These are phyloP conservation scores for Hypselothyrea guttata DNA, from an alignment of 2,888 invertebrate species.

Conservation along the genomic window DNA sequence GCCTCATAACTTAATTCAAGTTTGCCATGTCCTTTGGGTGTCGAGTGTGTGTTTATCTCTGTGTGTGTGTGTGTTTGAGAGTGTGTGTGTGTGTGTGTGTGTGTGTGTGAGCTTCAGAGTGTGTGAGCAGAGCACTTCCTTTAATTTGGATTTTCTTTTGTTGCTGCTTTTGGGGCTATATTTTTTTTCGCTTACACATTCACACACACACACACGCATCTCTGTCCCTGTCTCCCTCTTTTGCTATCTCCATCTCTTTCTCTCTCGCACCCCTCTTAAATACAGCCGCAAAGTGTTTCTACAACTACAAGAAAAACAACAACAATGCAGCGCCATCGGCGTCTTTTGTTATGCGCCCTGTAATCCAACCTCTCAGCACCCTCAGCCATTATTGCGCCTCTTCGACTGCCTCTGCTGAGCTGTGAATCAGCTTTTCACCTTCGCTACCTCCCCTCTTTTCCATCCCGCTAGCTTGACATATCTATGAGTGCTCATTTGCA, in stretches of 20 bases:
- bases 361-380: conserved; percentile 47
- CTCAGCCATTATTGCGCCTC: conserved; percentile 52
- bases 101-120: too few relatives aligned
- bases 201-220: too few relatives aligned
- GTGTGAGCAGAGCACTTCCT: conserved; percentile 2
- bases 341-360: conserved; percentile 8
- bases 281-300: conserved; percentile 1
- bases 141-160: conserved; percentile 2
- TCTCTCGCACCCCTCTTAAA: too few relatives aligned
- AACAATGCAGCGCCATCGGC: conserved; percentile 13
- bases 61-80: background rate
- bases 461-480: too few relatives aligned
- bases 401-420: conserved; percentile 5
- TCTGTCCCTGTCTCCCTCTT: too few relatives aligned
- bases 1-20: conserved; percentile 60
- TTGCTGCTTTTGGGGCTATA: background rate
- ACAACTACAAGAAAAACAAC: conserved; percentile 1
- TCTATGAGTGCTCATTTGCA: too few relatives aligned
- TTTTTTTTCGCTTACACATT: too few relatives aligned
- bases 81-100: conserved; percentile 10
- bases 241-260: too few relatives aligned
- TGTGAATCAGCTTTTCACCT: too few relatives aligned
- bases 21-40: conserved; percentile 24
- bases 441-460: too few relatives aligned
- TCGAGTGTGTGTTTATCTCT: conserved; percentile 18